phyloP scores from a whole-genome alignment of 1,140 invertebrate species.

The Drosophila bocki region DNA sequence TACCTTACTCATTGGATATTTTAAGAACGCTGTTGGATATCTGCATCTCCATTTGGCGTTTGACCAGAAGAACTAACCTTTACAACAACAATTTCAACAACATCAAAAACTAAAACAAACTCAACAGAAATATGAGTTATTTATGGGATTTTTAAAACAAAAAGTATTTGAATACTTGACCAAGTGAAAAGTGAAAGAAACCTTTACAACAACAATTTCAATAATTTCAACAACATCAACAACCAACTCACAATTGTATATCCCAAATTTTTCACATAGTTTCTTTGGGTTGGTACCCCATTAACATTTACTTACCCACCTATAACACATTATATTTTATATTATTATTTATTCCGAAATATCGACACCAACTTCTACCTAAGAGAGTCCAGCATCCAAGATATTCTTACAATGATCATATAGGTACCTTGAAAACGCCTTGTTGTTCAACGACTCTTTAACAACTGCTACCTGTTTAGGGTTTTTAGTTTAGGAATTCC shows the following conservation, averaged over 20 bases:
- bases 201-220: too few relatives aligned
- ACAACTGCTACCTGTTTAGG: constrained; percentile 72
- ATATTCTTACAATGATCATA: neutral
- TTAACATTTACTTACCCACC: constrained; percentile 8
- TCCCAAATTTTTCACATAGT: neutral
- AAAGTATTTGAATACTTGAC: too few relatives aligned
- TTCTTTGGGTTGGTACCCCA: neutral
- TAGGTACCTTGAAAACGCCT: constrained; percentile 4
- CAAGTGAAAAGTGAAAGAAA: too few relatives aligned
- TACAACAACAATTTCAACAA: neutral
- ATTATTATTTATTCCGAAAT: too few relatives aligned
- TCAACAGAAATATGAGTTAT: too few relatives aligned
- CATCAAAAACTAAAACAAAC: too few relatives aligned
- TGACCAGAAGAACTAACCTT: constrained; percentile 6
- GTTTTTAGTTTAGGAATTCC: constrained; percentile 27
- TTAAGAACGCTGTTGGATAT: constrained; percentile 51
- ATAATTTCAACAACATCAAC: too few relatives aligned
- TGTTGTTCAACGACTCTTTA: constrained; percentile 69
- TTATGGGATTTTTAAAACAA: too few relatives aligned
- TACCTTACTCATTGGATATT: neutral
- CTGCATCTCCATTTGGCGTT: constrained; percentile 37
- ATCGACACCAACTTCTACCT: too few relatives aligned
- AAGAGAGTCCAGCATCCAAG: constrained; percentile 2
- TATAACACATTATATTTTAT: neutral
- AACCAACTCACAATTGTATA: too few relatives aligned